Evolutionary conservation across 2,797 vertebrate genomes (phyloP).

Genomic region (Ptychadena robeensis): DNA sequence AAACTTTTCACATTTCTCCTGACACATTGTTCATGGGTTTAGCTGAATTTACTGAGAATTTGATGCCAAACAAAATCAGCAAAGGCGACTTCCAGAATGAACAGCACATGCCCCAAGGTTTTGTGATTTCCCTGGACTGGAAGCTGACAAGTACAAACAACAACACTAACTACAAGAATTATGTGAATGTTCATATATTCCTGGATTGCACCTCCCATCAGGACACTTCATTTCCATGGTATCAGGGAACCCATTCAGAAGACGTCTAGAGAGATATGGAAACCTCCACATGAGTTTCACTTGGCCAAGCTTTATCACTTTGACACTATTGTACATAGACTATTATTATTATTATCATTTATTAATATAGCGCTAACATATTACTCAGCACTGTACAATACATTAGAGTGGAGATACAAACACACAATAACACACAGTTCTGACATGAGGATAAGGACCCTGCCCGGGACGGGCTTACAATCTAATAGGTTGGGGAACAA

Average conservation of each 20-base stretch:
- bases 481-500: no score
- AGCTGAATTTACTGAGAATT: constrained; percentile 43
- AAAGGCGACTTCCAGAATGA: constrained; percentile 14
- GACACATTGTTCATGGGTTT: constrained; percentile 54
- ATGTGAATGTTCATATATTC: neutral
- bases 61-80: constrained; percentile 49
- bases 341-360: no score
- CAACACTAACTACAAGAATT: neutral
- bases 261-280: neutral
- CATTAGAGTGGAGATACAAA: no score
- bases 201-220: neutral
- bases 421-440: no score
- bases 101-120: constrained; percentile 36
- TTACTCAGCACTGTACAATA: no score
- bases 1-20: constrained; percentile 56
- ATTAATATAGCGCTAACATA: no score
- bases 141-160: constrained; percentile 23
- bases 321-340: no score
- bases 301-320: neutral
- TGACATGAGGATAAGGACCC: no score
- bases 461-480: no score
- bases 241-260: neutral
- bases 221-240: neutral
- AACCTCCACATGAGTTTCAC: neutral
- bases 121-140: constrained; percentile 1